A percentile compares a stretch with the other conserved stretches of the same genome.
These are phyloP conservation scores for Triplophysa bombifrons DNA, from an alignment of 2,797 vertebrate species.

Conservation along the genomic window DNA sequence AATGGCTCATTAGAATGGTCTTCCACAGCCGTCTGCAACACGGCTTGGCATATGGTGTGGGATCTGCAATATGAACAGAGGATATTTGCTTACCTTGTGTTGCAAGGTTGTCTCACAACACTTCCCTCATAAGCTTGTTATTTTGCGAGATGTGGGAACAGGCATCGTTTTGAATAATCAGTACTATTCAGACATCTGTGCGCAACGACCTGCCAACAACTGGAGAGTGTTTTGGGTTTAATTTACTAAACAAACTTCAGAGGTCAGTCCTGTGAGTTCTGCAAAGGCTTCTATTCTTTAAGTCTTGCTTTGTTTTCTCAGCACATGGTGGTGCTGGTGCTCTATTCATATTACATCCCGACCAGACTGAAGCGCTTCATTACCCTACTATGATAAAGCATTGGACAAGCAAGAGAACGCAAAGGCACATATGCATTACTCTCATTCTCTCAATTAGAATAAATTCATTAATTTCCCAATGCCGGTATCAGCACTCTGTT, in stretches of 20 bases:
- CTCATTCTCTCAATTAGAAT: slow-evolving; percentile 71
- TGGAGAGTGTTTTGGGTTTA: not conserved
- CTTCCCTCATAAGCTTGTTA: slow-evolving; percentile 25
- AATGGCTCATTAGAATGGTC: slow-evolving; percentile 75
- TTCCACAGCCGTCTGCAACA: slow-evolving; percentile 62
- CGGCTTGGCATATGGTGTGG: slow-evolving; percentile 63
- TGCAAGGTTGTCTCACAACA: slow-evolving; percentile 50
- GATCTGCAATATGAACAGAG: slow-evolving; percentile 59
- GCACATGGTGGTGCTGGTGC: slow-evolving; percentile 70
- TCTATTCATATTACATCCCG: slow-evolving; percentile 55
- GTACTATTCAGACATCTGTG: slow-evolving; percentile 41
- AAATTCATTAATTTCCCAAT: slow-evolving; percentile 75
- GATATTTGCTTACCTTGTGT: slow-evolving; percentile 62
- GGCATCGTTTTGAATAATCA: slow-evolving; percentile 27
- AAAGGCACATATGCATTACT: slow-evolving; percentile 62
- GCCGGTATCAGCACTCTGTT: slow-evolving; percentile 74
- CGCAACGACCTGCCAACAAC: slow-evolving; percentile 3
- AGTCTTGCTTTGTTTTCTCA: not conserved
- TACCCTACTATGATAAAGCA: slow-evolving; percentile 58
- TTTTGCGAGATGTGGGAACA: slow-evolving; percentile 9
- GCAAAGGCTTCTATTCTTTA: too few species aligned
- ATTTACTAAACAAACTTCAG: not conserved
- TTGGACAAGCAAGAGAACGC: slow-evolving; percentile 52
- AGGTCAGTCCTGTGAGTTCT: not conserved
- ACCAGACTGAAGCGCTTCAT: slow-evolving; percentile 46